phyloP scores from a whole-genome alignment of 1,140 invertebrate genomes.

The Sycobia sp. region DNA sequence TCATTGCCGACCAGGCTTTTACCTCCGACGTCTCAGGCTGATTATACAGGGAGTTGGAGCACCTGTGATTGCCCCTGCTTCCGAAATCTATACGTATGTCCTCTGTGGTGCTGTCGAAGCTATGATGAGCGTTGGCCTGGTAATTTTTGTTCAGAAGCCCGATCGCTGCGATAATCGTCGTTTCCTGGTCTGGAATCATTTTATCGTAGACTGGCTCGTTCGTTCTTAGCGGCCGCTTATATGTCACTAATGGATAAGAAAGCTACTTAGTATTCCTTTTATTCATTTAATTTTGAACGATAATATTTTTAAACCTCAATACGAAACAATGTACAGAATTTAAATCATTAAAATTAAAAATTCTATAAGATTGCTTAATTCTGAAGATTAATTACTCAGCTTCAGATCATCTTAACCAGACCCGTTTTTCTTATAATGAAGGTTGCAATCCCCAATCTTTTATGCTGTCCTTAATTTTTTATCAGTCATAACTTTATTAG shows the following conservation, averaged over 20 bases:
- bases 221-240: conserved; percentile 71
- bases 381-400: too few species aligned
- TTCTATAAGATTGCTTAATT: too few species aligned
- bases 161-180: conserved; percentile 85
- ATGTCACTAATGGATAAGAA: conserved; percentile 17
- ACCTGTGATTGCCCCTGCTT: conserved; percentile 61
- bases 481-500: too few species aligned
- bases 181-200: conserved; percentile 71
- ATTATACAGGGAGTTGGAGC: conserved; percentile 58
- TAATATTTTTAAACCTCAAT: neutral
- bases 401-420: too few species aligned
- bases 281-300: neutral
- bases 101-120: conserved; percentile 72
- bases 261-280: too few species aligned
- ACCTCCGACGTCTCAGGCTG: conserved; percentile 48
- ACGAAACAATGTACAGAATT: too few species aligned
- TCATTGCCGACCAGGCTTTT: conserved; percentile 67
- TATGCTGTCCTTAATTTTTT: too few species aligned
- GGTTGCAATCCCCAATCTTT: too few species aligned
- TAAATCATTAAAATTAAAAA: too few species aligned
- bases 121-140: conserved; percentile 82
- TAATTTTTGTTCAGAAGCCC: conserved; percentile 81
- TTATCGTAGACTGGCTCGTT: conserved; percentile 74
- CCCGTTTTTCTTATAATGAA: too few species aligned
- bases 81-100: conserved; percentile 79